Conservation (phyloP, 2,797 vertebrate species). For the Spheniscus humboldti region DNA sequence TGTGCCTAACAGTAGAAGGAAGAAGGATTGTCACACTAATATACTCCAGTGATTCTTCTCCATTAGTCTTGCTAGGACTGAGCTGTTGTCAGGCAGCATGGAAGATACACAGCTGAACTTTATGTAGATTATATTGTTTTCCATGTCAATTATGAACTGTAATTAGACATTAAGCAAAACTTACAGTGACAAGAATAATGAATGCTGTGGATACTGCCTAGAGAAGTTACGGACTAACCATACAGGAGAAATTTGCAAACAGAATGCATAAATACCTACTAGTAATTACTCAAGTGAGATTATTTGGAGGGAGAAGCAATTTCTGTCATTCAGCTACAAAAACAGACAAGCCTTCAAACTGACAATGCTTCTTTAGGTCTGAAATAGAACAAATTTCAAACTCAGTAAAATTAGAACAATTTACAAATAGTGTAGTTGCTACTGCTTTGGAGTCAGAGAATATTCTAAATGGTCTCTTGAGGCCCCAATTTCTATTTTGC, state of each 20-base stretch:
- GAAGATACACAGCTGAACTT: background rate
- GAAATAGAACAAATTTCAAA: background rate
- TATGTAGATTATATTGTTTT: conserved; percentile 31
- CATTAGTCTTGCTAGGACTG: background rate
- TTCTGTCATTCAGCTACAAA: background rate
- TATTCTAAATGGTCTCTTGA: background rate
- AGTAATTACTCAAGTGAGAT: background rate
- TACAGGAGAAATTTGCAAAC: background rate
- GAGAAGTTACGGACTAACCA: background rate
- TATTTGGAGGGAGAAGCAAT: background rate
- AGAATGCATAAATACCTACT: background rate
- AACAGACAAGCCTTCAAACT: background rate
- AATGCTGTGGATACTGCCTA: background rate
- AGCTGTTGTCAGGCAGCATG: background rate
- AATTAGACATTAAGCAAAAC: conserved; percentile 35
- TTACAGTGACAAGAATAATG: background rate
- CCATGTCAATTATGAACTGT: background rate
- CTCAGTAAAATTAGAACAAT: background rate
- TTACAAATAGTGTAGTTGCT: background rate
- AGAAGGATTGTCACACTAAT: background rate
- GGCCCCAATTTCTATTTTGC: background rate
- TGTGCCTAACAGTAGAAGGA: background rate
- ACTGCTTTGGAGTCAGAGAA: background rate
- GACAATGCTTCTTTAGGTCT: background rate
- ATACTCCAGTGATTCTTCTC: background rate